Evolutionary conservation across 2,797 vertebrate species (phyloP), one percentile per base, ranked within the genome.

Genomic region (Macropus fuliginosus): DNA sequence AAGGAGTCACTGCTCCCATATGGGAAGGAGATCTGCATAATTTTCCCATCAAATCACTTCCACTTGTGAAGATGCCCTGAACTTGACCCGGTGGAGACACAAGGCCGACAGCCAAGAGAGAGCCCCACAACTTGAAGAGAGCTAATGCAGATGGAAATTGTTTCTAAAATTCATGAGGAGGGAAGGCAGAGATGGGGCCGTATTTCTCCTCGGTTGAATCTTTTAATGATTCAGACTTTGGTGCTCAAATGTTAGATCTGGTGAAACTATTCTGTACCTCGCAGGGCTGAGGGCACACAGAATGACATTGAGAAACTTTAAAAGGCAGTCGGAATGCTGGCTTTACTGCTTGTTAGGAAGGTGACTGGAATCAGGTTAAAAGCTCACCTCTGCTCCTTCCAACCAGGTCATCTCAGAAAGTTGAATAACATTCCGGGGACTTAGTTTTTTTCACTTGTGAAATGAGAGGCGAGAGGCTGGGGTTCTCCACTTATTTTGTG

Each of bases 141-240:
- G 31, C 0, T 11, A 54, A 94, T 92, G 92, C 66, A 95, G 91
- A 94, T 93, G 94, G 74, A 97, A 96, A 54, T 92, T 96, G 94
- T 56, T 93, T 97, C 96, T 97, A 93, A 97, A 98, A 98, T 97
- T 97, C 92, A 94, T 94, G 93, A 54, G 91, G 97, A 94, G 95
- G 96, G 95, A 91, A 97, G 98, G 96, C 24, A 92, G 94, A 97
- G 97, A 91, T 90, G 97, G 93, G 96, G 93, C 54, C 93, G 92
- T 93, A 95, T 94, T 91, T 96, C 97, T 96, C 98, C 95, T 98
- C 62, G 90, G 66, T 92, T 97, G 98, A 97, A 97, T 96, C 97
- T 96, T 97, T 96, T 98, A 96, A 95, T 98, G 98, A 98, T 97
- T 97, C 95, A 94, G 91, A 95, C 97, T 97, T 98, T 98, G 96